Conservation (phyloP, 1,140 invertebrate genomes). For the Drosophila navojoa region DNA sequence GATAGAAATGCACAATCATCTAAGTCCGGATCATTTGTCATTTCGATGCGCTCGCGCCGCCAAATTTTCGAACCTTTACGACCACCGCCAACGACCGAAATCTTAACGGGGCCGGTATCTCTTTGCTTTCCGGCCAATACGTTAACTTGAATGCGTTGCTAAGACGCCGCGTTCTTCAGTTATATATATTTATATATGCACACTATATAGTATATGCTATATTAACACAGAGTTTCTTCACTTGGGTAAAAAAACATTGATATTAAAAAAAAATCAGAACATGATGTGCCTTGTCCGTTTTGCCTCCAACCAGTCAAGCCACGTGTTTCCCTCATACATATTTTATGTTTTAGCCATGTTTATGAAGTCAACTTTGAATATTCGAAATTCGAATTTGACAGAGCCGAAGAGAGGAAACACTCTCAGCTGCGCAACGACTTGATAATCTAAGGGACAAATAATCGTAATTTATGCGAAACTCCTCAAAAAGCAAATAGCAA, state of each 20-base stretch:
- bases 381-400: slow-evolving; percentile 18
- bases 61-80: slow-evolving; percentile 83
- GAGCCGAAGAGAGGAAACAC: slow-evolving; percentile 5
- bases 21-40: slow-evolving; percentile 92
- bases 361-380: slow-evolving; percentile 31
- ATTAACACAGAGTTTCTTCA: too few relatives aligned
- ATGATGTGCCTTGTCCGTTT: slow-evolving; percentile 12
- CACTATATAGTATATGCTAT: background rate
- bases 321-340: slow-evolving; percentile 34
- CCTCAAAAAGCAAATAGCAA: background rate
- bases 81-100: slow-evolving; percentile 84
- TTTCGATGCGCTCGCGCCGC: slow-evolving; percentile 84
- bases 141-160: slow-evolving; percentile 70
- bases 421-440: slow-evolving; percentile 45
- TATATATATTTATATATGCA: background rate
- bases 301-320: slow-evolving; percentile 15
- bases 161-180: slow-evolving; percentile 44
- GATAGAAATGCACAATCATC: slow-evolving; percentile 96
- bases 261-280: slow-evolving; percentile 16
- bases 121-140: slow-evolving; percentile 84
- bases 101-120: slow-evolving; percentile 83
- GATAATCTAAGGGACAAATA: slow-evolving; percentile 71
- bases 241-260: background rate
- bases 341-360: slow-evolving; percentile 39
- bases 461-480: slow-evolving; percentile 72